Percentiles rank a stretch among this genome's conserved stretches.
phyloP scores from a whole-genome alignment of 2,888 invertebrate genomes.

The Automeris io region DNA sequence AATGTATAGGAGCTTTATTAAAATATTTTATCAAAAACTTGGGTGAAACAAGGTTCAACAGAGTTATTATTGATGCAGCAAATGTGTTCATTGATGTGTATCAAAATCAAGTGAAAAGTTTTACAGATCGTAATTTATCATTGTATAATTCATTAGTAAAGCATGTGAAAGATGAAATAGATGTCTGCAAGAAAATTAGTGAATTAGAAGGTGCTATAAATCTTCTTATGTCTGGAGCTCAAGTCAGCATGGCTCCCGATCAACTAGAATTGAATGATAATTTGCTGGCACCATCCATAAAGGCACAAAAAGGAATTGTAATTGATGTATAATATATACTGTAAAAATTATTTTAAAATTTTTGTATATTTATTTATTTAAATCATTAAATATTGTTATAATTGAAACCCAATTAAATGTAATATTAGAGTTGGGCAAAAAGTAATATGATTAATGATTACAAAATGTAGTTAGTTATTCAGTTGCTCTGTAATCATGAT shows the following conservation, averaged over 20 bases:
- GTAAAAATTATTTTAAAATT: too few relatives aligned
- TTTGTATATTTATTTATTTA: too few relatives aligned
- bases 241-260: slow-evolving; percentile 56
- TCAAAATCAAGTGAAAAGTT: slow-evolving; percentile 78
- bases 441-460: too few relatives aligned
- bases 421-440: too few relatives aligned
- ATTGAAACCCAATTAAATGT: too few relatives aligned
- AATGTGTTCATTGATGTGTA: slow-evolving; percentile 86
- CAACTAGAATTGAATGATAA: slow-evolving; percentile 42
- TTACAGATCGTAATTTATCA: slow-evolving; percentile 78
- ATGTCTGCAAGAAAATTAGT: slow-evolving; percentile 79
- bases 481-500: too few relatives aligned
- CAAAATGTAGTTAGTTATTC: too few relatives aligned
- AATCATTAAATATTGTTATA: too few relatives aligned
- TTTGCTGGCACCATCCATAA: slow-evolving; percentile 47
- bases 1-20: slow-evolving; percentile 80
- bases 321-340: slow-evolving; percentile 64
- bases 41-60: slow-evolving; percentile 84
- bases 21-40: slow-evolving; percentile 86
- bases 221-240: slow-evolving; percentile 79
- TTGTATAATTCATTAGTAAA: slow-evolving; percentile 78
- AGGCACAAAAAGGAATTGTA: slow-evolving; percentile 75
- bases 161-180: slow-evolving; percentile 81
- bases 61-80: slow-evolving; percentile 84
- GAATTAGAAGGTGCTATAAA: slow-evolving; percentile 83